Percentiles rank a stretch among this genome's conserved stretches.
These are phyloP conservation scores for Philypnodon macrostomus DNA, from an alignment of 2,797 vertebrate species.

Conservation along the genomic window DNA sequence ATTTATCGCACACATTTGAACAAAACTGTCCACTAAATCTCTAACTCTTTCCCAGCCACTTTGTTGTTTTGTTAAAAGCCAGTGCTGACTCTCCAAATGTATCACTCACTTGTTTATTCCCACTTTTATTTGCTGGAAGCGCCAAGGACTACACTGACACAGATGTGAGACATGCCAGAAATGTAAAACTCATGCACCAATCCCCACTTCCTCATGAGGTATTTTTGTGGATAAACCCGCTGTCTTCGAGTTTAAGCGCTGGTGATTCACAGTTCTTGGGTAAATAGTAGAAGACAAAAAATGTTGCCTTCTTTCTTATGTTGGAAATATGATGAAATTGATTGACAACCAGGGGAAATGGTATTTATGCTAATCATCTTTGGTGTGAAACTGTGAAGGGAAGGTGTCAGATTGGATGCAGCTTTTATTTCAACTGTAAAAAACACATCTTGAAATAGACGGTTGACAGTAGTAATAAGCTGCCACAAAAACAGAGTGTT, in stretches of 20 bases:
- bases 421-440: too few relatives aligned
- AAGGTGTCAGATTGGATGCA: background rate
- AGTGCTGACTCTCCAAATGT: conserved; percentile 6
- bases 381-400: background rate
- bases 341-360: background rate
- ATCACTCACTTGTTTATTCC: background rate
- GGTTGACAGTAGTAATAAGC: background rate
- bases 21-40: too few relatives aligned
- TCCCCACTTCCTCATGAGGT: background rate
- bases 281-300: background rate
- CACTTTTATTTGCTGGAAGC: conserved; percentile 9
- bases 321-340: background rate
- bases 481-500: background rate
- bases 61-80: background rate
- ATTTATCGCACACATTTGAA: too few relatives aligned
- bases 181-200: background rate
- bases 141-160: background rate
- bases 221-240: background rate
- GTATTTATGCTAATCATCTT: background rate
- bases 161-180: conserved; percentile 1
- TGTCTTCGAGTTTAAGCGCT: too few relatives aligned
- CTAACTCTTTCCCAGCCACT: background rate
- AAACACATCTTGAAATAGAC: too few relatives aligned
- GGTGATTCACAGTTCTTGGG: background rate
- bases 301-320: background rate